phyloP scores from a whole-genome alignment of 2,113 vertebrate genomes.

The Cyanoderma ruficeps region DNA sequence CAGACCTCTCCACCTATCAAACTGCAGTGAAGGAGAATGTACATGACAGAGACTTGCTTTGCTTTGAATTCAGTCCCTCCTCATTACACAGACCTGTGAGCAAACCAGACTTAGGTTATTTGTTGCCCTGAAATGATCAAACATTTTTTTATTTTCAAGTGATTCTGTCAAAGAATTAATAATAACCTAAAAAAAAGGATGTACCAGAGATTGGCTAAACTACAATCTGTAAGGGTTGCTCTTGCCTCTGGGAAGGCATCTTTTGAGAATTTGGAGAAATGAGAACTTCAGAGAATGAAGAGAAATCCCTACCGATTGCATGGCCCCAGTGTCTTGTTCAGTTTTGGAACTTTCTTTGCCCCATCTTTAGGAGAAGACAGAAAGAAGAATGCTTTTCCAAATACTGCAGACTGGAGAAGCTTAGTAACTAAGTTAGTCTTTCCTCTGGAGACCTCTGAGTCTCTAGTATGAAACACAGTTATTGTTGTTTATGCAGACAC shows the following conservation, averaged over 20 bases:
- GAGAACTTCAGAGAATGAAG: background rate
- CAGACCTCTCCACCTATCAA: background rate
- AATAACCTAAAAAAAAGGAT: background rate
- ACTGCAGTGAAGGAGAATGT: background rate
- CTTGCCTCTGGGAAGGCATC: background rate
- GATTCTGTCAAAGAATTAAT: background rate
- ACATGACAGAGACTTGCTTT: background rate
- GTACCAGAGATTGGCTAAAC: background rate
- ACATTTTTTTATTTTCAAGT: background rate
- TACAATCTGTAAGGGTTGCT: background rate
- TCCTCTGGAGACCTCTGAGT: background rate
- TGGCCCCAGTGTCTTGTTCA: background rate
- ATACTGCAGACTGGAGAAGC: background rate
- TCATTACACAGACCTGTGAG: background rate
- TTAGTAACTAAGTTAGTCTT: background rate
- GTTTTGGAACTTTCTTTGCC: background rate
- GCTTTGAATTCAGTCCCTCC: background rate
- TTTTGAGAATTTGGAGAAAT: background rate
- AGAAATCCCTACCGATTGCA: fast-evolving
- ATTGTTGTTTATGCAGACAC: background rate
- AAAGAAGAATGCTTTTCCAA: background rate
- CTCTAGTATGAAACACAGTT: background rate
- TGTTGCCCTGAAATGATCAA: background rate
- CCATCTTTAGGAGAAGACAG: background rate
- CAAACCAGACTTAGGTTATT: background rate